Evolutionary conservation across 2,888 invertebrate genomes (phyloP), one percentile per base, ranked within the genome.

Genomic region (Seladonia tumulorum): DNA sequence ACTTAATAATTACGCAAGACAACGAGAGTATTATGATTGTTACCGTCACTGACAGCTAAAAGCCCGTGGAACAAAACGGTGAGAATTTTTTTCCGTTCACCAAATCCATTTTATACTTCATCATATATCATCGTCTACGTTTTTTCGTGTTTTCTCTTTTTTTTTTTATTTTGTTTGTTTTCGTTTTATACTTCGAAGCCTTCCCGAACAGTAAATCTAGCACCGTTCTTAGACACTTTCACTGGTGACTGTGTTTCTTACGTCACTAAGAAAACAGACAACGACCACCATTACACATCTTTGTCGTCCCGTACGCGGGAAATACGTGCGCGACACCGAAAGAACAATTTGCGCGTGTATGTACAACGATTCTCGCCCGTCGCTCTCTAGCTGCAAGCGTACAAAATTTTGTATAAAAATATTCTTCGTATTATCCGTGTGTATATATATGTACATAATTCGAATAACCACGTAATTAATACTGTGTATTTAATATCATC

Each of bases 351-450:
- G 89, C 86, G 90, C 89, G 81, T 90, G 76, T 88, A 94, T 94
- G 87, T 94, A 94, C 94, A 93, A 93, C 89, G 89, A 89, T 87
- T 57, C 57, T 57, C 91, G 86, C 87, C 86, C 88, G 83, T 88
- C 88, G 88, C 90, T 88, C 86, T 83, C 86, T 84, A 90, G 87
- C 89, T 88, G 90, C 90, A 91, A 92, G 92, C 90, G 89, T 94
- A 93, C 93, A 94, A 95, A 94, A 94, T 95, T 95, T 95, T 93
- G 93, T 95, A 95, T 94, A 95, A 95, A 95, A 95, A 95, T 95
- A 95, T 93, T 88, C 91, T 93, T 92, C 92, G 88, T 92, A 77
- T 73, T n/a, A 89, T 91, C 93, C 90, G 88, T 91, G 89, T 91
- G 71, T 90, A 90, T 91, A 89, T 93, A 93, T 93, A 93, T 94